Conservation (phyloP, 2,888 invertebrate species). For the Dicranocentrus wangi region DNA sequence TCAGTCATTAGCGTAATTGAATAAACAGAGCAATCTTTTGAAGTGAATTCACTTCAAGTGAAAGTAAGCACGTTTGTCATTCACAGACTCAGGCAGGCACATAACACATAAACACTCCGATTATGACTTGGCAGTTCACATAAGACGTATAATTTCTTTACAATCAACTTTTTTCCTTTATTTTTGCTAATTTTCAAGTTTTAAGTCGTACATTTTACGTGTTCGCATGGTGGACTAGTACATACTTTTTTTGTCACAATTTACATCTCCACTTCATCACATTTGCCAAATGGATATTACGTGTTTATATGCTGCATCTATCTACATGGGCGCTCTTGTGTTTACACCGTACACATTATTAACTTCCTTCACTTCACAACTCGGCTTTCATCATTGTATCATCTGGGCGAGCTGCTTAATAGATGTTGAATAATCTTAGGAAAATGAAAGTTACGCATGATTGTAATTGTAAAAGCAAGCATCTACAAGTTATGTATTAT, state of each 20-base stretch:
- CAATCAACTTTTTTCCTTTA: constrained; percentile 22
- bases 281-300: too few species aligned
- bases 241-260: too few species aligned
- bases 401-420: constrained; percentile 18
- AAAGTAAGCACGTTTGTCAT: constrained; percentile 26
- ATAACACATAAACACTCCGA: not conserved
- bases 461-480: constrained; percentile 7
- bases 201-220: constrained; percentile 15
- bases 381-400: constrained; percentile 13
- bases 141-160: constrained; percentile 18
- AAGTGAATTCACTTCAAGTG: constrained; percentile 21
- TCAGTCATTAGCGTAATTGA: constrained; percentile 19
- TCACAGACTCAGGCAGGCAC: not conserved
- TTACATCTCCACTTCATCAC: too few species aligned
- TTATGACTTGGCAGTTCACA: constrained; percentile 4
- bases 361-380: constrained; percentile 30
- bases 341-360: not conserved
- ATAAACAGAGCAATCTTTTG: constrained; percentile 38
- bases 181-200: constrained; percentile 26
- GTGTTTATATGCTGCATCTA: not conserved
- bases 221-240: too few species aligned
- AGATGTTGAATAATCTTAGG: constrained; percentile 32
- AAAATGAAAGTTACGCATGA: constrained; percentile 55
- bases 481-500: not conserved
- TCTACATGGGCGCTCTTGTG: too few species aligned